Conservation (phyloP, 2,113 vertebrate species). For the Plectropomus leopardus region DNA sequence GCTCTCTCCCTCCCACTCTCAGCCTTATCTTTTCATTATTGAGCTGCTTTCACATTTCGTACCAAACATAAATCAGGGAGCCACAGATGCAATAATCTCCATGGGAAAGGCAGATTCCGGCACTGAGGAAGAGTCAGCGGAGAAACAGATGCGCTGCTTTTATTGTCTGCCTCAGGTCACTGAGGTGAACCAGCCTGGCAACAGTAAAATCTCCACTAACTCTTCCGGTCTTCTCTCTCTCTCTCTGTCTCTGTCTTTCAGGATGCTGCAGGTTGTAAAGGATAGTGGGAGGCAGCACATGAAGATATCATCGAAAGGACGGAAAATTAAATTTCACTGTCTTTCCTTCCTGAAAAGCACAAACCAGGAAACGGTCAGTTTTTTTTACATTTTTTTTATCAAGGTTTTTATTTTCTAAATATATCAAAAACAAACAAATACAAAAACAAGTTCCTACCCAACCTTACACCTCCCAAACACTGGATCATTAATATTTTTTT, state of each 20-base stretch:
- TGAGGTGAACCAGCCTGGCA: constrained; percentile 19
- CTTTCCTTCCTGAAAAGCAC: not conserved
- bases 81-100: constrained; percentile 35
- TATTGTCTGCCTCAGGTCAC: constrained; percentile 10
- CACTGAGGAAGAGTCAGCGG: constrained; percentile 11
- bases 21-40: constrained; percentile 43
- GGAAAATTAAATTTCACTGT: no score
- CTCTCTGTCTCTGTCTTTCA: not conserved
- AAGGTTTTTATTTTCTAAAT: no score
- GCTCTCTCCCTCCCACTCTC: constrained; percentile 24
- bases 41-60: constrained; percentile 21
- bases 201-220: not conserved
- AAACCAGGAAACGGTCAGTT: no score
- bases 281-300: not conserved
- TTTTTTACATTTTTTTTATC: no score
- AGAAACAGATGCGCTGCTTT: constrained; percentile 46
- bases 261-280: not conserved
- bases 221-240: not conserved
- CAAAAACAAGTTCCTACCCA: no score
- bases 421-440: no score
- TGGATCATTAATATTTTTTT: no score
- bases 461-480: no score
- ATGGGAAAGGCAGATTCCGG: constrained; percentile 43
- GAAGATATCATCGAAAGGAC: not conserved
- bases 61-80: constrained; percentile 39